Percentiles rank a stretch among this genome's conserved stretches.
Evolutionary conservation across 2,113 vertebrate species (phyloP).

Genomic region (Heterotilapia buettikoferi): DNA sequence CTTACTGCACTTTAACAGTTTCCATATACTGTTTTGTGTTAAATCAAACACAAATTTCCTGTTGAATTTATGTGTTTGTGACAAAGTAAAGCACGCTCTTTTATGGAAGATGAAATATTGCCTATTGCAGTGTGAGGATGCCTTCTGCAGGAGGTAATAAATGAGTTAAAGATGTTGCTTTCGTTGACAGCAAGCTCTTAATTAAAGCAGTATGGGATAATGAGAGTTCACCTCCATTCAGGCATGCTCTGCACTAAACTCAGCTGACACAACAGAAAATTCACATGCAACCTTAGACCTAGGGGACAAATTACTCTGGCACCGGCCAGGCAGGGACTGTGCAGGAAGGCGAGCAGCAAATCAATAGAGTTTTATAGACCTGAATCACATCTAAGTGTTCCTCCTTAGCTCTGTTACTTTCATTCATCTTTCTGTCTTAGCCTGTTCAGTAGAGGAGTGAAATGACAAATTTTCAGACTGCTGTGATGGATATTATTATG

Average conservation of each 20-base stretch:
- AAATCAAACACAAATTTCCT: not conserved
- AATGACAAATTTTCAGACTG: not conserved
- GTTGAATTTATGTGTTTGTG: not conserved
- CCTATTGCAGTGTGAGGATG: constrained; percentile 5
- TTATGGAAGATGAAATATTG: constrained; percentile 27
- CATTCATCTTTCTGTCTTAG: constrained; percentile 33
- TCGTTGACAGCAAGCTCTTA: constrained; percentile 46
- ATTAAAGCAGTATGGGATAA: constrained; percentile 57
- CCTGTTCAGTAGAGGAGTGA: not conserved
- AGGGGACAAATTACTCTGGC: constrained; percentile 45
- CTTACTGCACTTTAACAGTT: not conserved
- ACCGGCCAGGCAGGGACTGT: constrained; percentile 38
- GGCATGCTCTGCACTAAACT: constrained; percentile 50
- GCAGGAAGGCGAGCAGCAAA: constrained; percentile 47
- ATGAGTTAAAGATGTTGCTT: constrained; percentile 48
- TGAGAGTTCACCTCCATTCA: constrained; percentile 56
- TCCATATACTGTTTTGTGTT: not conserved
- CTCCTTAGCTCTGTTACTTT: constrained; percentile 20
- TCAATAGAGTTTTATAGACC: constrained; percentile 64
- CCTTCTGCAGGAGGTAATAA: constrained; percentile 31
- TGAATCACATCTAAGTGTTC: constrained; percentile 49
- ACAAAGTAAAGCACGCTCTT: not conserved
- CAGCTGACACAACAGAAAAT: constrained; percentile 70
- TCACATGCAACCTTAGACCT: constrained; percentile 54
- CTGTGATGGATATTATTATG: not conserved